Evolutionary conservation across 2,797 vertebrate species (phyloP).

Genomic region (Sebastes matsubarae): DNA sequence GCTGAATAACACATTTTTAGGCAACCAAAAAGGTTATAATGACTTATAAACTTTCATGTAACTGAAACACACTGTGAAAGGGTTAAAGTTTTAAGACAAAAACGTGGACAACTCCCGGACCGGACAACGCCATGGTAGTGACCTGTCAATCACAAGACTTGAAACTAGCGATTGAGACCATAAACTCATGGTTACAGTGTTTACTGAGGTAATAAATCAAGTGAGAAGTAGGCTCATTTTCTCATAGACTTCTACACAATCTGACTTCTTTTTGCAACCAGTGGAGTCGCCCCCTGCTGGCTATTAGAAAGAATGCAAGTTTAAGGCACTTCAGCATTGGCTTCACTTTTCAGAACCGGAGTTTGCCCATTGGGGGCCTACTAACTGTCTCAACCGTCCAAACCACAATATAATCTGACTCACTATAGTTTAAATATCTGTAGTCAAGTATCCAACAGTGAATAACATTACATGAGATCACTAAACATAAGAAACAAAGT

Average conservation of each 20-base stretch:
- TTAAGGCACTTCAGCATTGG: neutral
- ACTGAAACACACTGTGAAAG: too few relatives aligned
- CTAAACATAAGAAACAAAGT: neutral
- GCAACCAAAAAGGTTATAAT: too few relatives aligned
- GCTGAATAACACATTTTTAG: accelerated
- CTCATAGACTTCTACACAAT: accelerated
- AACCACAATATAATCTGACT: neutral
- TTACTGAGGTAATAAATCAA: too few relatives aligned
- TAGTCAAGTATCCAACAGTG: neutral
- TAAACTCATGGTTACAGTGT: too few relatives aligned
- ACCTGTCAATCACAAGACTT: too few relatives aligned
- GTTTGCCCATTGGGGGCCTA: accelerated
- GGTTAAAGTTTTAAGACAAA: accelerated
- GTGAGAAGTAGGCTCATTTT: too few relatives aligned
- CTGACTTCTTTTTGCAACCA: too few relatives aligned
- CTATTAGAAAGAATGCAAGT: too few relatives aligned
- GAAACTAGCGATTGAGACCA: too few relatives aligned
- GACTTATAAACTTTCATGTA: accelerated
- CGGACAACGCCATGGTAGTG: accelerated
- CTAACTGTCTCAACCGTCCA: neutral
- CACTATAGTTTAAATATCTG: neutral
- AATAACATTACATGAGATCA: neutral
- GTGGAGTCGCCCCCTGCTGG: too few relatives aligned
- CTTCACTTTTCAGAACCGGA: neutral
- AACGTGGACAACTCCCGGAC: too few relatives aligned